Conservation (phyloP, 1,140 invertebrate genomes). For the Cydia pomonella region DNA sequence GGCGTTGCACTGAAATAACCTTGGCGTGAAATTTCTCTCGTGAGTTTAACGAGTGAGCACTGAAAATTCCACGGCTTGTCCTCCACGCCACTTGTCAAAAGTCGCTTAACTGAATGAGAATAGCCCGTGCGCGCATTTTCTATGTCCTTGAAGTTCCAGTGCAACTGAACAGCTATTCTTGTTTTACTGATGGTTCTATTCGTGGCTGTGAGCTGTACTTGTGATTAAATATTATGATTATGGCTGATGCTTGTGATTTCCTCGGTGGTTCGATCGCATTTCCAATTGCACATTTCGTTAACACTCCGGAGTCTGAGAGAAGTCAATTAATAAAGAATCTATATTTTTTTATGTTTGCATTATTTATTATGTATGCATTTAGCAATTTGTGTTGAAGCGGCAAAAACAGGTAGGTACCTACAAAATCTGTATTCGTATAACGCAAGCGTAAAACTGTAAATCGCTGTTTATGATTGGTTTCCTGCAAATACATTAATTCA, state of each 20-base stretch:
- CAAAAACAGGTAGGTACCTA: too few relatives aligned
- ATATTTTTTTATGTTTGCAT: too few relatives aligned
- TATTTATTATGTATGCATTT: too few relatives aligned
- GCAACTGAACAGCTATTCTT: conserved; percentile 47
- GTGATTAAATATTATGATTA: conserved; percentile 15
- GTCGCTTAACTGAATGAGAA: conserved; percentile 21
- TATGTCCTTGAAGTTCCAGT: conserved; percentile 52
- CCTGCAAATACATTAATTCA: background rate
- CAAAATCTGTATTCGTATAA: too few relatives aligned
- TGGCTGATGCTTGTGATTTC: background rate
- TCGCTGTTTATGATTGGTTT: background rate
- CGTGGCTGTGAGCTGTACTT: background rate
- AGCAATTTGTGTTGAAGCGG: too few relatives aligned
- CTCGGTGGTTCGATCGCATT: conserved; percentile 1
- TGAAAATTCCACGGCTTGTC: conserved; percentile 15
- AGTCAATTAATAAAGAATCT: too few relatives aligned
- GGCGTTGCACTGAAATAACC: background rate
- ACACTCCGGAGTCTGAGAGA: background rate
- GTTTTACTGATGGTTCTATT: conserved; percentile 38
- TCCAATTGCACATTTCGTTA: conserved; percentile 7
- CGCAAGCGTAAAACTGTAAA: too few relatives aligned
- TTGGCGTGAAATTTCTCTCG: background rate
- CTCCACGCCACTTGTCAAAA: conserved; percentile 28
- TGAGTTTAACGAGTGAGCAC: conserved; percentile 21
- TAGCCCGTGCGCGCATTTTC: conserved; percentile 44